These are phyloP conservation scores for Eclectus roratus DNA, from an alignment of 2,113 vertebrate genomes.

Conservation along the genomic window DNA sequence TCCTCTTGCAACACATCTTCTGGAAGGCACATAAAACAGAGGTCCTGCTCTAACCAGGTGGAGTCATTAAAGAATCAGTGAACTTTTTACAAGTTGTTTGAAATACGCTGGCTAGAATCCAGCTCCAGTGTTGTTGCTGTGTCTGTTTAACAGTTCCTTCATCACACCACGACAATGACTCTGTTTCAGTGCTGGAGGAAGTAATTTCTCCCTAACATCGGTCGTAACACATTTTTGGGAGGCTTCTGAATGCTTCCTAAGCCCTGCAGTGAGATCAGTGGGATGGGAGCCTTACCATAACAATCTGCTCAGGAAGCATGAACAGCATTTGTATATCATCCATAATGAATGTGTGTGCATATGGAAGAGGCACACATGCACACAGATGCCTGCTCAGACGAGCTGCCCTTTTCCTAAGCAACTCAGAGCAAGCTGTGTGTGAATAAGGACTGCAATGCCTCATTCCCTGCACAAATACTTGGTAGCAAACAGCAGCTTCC, in stretches of 20 bases:
- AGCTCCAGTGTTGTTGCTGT: conserved; percentile 9
- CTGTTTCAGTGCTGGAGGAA: neutral
- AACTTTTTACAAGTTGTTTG: conserved; percentile 67
- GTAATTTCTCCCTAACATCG: neutral
- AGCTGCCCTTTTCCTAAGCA: neutral
- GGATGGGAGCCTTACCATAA: neutral
- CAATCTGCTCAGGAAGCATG: neutral
- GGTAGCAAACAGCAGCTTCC: neutral
- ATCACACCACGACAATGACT: neutral
- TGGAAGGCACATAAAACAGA: conserved; percentile 48
- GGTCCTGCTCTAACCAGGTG: conserved; percentile 60
- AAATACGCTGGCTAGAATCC: conserved; percentile 44
- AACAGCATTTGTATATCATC: neutral
- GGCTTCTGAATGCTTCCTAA: neutral
- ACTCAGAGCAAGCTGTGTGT: neutral
- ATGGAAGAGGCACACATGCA: neutral
- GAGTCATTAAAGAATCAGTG: conserved; percentile 47
- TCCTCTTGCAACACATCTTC: conserved; percentile 39
- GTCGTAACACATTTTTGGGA: neutral
- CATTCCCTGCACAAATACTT: rapidly evolving
- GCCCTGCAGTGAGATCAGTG: neutral
- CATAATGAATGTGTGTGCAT: conserved; percentile 6
- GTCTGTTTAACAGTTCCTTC: conserved; percentile 32
- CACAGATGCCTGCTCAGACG: neutral
- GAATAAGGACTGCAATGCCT: rapidly evolving